phyloP scores from a whole-genome alignment of 2,113 vertebrate genomes.

The Gymnobelideus leadbeateri region DNA sequence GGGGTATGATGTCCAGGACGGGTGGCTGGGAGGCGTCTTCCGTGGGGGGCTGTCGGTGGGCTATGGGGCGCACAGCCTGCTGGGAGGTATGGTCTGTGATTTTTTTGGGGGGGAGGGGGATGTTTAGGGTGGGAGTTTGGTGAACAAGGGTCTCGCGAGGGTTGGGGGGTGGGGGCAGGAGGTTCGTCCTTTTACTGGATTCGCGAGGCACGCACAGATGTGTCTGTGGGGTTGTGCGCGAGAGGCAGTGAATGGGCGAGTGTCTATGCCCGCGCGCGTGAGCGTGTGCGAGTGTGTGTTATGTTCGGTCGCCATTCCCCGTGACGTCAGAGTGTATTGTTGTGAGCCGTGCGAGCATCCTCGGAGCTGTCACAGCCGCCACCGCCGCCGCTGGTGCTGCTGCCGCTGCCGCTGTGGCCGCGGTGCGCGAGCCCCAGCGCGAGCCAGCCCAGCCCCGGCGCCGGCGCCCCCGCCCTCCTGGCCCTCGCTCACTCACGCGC shows the following conservation, averaged over 20 bases:
- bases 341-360: constrained; percentile 78
- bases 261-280: constrained; percentile 47
- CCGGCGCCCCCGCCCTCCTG: constrained; percentile 51
- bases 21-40: neutral
- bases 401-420: constrained; percentile 66
- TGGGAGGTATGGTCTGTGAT: neutral
- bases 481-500: constrained; percentile 60
- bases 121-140: neutral
- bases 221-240: neutral
- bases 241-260: neutral
- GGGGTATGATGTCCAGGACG: neutral
- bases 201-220: neutral
- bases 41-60: neutral
- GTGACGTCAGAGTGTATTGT: constrained; percentile 84
- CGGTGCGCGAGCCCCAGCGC: neutral
- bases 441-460: neutral
- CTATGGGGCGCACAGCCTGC: neutral
- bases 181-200: constrained; percentile 21
- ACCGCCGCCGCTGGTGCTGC: constrained; percentile 62
- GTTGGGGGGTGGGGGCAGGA: constrained; percentile 13
- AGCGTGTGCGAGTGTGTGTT: constrained; percentile 60
- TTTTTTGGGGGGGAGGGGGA: neutral
- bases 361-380: constrained; percentile 80
- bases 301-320: constrained; percentile 77
- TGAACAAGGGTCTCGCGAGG: constrained; percentile 71